Evolutionary conservation across 1,140 invertebrate species (phyloP), one percentile per base, ranked within the genome.

Genomic region (Diprion similis): DNA sequence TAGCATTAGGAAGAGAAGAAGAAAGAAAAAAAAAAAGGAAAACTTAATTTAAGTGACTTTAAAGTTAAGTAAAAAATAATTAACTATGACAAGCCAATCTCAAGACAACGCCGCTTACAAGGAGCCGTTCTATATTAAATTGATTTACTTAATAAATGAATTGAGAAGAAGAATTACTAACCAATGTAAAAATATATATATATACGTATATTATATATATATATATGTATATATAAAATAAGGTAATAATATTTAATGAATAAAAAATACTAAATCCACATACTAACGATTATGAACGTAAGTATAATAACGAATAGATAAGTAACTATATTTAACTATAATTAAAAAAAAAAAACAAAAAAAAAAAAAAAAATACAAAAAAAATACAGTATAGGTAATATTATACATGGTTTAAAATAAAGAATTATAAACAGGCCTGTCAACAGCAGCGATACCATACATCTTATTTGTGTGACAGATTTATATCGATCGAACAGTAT

Each of bases 11-110:
- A 59, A 73, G 75, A 75, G 47, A 66, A 71, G 73, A 76, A 69
- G 17, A 75, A 72, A 73, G 68, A 74, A 65, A 74, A 19, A 45
- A 72, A 70, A 68, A 70, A 70, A 51, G 65, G 15, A 66, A 64
- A 65, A 59, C 64, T 59, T 68, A 67, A 67, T 71, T 74, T 68
- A 68, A 68, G 17, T 68, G 66, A 68, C 10, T 68, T 17, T 68
- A 45, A 68, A 68, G 17, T 45, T 68, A 68, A 68, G 66, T 68
- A 68, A 15, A 68, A 68, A 45, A 59, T 59, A 59, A 59, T 59
- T 13, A 59, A 59, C 51, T 59, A 59, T 59, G 51, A 59, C 51
- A 59, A 59, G 51, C 51, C 51, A 59, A 59, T 59, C 51, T 59
- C 51, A 59, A 6, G 51, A 59, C 51, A 59, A 59, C 51, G 51